These are phyloP conservation scores for Turnix velox DNA, from an alignment of 2,113 vertebrate species.

Conservation along the genomic window DNA sequence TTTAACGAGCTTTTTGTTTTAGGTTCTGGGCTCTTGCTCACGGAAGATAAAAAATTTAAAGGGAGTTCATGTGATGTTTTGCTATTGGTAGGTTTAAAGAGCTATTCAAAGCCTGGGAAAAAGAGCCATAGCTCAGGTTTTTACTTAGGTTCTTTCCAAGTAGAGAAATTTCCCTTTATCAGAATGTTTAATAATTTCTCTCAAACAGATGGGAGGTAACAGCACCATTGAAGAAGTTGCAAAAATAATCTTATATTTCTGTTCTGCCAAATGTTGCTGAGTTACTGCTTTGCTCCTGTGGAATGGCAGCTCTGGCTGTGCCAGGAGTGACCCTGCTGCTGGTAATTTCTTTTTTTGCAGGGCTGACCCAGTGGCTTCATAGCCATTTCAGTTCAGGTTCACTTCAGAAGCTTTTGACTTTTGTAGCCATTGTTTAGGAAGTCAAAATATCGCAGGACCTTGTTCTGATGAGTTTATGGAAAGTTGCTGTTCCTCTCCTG, in stretches of 20 bases:
- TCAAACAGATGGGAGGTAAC: neutral
- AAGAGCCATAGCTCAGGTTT: neutral
- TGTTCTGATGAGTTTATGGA: neutral
- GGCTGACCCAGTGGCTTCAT: neutral
- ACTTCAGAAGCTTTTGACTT: neutral
- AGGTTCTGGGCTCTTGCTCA: neutral
- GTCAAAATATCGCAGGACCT: neutral
- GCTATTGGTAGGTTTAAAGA: neutral
- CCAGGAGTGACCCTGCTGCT: neutral
- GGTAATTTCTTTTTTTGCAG: neutral
- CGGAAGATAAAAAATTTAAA: neutral
- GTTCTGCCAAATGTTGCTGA: neutral
- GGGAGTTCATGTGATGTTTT: neutral
- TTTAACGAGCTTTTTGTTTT: neutral
- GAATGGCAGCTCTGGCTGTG: neutral
- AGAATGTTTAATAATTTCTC: neutral
- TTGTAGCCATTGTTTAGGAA: neutral
- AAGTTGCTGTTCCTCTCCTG: neutral
- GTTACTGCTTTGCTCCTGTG: neutral
- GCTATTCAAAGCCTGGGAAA: neutral
- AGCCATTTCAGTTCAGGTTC: neutral
- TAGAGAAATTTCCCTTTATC: neutral
- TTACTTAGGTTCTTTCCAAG: neutral
- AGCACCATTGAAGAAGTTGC: neutral
- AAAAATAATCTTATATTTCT: neutral